Conservation (phyloP, 2,888 invertebrate genomes). For the Hedychridium roseum region DNA sequence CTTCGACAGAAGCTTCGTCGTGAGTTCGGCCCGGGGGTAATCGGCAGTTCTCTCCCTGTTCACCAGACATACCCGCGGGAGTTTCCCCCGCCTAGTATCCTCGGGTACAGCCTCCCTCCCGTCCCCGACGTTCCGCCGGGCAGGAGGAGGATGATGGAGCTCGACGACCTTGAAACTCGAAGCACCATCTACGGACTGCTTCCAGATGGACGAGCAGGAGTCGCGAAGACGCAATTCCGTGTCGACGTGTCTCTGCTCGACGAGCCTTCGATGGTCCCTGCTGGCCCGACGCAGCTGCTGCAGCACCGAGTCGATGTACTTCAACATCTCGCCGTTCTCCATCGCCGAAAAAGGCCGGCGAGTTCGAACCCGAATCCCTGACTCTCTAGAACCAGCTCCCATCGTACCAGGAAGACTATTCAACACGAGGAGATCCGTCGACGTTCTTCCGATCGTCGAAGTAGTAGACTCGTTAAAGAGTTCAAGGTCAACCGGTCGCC, state of each 20-base stretch:
- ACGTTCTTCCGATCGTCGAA: too few species aligned
- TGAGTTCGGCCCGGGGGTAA: conserved; percentile 13
- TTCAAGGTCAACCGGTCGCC: too few species aligned
- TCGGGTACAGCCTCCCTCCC: conserved; percentile 5
- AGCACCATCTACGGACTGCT: background rate
- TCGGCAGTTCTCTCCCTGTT: conserved; percentile 8
- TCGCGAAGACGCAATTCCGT: conserved; percentile 10
- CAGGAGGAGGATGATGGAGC: background rate
- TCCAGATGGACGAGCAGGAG: too few species aligned
- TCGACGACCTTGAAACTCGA: conserved; percentile 1
- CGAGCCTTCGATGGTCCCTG: conserved; percentile 49
- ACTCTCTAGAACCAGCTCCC: too few species aligned
- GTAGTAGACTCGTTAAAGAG: too few species aligned
- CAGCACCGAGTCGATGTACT: conserved; percentile 49
- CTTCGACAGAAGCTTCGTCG: conserved; percentile 25
- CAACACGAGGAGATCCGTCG: too few species aligned
- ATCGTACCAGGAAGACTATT: too few species aligned
- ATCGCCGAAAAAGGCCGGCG: too few species aligned
- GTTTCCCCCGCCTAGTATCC: background rate
- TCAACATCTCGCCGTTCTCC: conserved; percentile 46
- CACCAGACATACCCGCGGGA: background rate
- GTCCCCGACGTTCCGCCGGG: conserved; percentile 4
- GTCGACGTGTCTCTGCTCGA: conserved; percentile 44
- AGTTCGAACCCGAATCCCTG: too few species aligned
- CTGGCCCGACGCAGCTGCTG: conserved; percentile 51